Evolutionary conservation across 2,113 vertebrate species (phyloP), one percentile per base, ranked within the genome.

Genomic region (Toxostoma redivivum): DNA sequence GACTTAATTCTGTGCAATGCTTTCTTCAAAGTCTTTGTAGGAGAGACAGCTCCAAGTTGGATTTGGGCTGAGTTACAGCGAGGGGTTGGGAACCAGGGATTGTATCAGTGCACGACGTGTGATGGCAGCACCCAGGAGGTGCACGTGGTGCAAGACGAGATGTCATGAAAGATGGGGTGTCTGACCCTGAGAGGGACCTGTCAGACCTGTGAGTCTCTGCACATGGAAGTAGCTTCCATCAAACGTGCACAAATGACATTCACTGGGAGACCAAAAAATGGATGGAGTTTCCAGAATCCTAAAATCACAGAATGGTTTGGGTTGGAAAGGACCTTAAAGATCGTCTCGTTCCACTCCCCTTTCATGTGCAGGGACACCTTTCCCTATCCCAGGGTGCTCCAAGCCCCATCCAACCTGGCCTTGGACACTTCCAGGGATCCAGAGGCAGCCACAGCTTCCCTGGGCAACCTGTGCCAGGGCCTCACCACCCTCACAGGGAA

Each of bases 71-170:
- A 60, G 71, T 65, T 82, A 15, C 35, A 15, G 40, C 0, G 3
- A 60, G 28, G 22, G 30, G 51, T 60, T 51, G 76, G 67, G 76
- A 53, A 48, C 62, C 4, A 2, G 54, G 80, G 67, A 20, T 33
- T 13, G 33, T 28, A 3, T 35, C 6, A 0, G 33, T 11, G 38
- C 69, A 42, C 4, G 5, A 3, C 0, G 0, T 14, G 9, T 2
- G 3, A 21, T 51, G 12, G 6, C 74, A 71, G 71, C 65, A 40
- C 44, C 38, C 15, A 1, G 37, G 48, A 78, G 45, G 35, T 31
- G 45, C 27, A 18, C 2, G 1, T 47, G 71, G 38, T 25, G 33
- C 2, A 22, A 14, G 60, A 21, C 0, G 35, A 64, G 37, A 33
- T 40, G 60, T 38, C 40, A 12, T 1, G 3, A 50, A n/a, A n/a